Evolutionary conservation across 2,113 vertebrate genomes (phyloP), one percentile per base, ranked within the genome.

Genomic region (Lagopus muta): DNA sequence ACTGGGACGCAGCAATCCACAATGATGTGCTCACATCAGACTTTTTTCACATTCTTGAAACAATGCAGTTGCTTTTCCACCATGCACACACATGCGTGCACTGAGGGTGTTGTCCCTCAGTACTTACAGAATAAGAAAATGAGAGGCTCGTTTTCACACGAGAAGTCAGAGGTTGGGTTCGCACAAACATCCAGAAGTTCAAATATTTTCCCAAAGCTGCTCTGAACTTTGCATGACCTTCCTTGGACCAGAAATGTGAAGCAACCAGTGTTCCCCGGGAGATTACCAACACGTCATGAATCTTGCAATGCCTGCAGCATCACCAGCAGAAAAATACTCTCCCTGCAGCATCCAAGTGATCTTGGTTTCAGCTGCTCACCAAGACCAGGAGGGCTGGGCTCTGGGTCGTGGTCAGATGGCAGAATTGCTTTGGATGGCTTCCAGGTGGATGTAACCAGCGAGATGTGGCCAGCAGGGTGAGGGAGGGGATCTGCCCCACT

Each of bases 141-240:
- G 27, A 12, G 81, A 85, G 70, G 70, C 40, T 86, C 6, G 1
- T 43, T 43, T 43, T 17, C 42, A 43, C 42, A 43, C 3, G 15
- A 30, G 66, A 64, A 81, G 86, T 76, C 81, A 66, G 83, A 85
- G 70, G 40, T 42, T 58, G 77, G 48, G 78, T 91, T 93, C 52
- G 6, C 8, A 17, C 58, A 88, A 93, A 92, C 94, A 95, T 92
- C 69, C 85, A 45, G 19, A 43, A 70, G 45, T 80, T 89, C 81
- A 74, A 52, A 50, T 80, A 36, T 86, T 88, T 95, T 78, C 92
- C 94, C 79, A 89, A 77, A 91, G 82, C 69, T 85, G 58, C 42
- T 38, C 75, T 94, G 94, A 94, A 95, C 95, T 96, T 86, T 11
- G 15, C 8, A n/a, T 89, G 87, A 94, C 85, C 91, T 87, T 72